These are phyloP conservation scores for Gopherus evgoodei DNA, from an alignment of 2,113 vertebrate genomes.

Conservation along the genomic window DNA sequence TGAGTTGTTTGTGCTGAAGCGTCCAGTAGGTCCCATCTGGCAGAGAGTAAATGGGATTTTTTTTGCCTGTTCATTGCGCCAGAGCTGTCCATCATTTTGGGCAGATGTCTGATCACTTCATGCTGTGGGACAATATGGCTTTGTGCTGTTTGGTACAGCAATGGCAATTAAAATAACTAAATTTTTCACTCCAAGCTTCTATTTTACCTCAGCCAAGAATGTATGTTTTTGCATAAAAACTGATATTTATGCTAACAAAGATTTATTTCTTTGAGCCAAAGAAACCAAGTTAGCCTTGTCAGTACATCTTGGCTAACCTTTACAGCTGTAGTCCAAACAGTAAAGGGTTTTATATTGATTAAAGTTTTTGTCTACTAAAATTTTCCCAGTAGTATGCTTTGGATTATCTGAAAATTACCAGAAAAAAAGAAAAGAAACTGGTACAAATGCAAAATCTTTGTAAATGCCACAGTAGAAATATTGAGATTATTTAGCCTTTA, in stretches of 20 bases:
- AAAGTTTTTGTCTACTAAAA: neutral
- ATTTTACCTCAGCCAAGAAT: slow-evolving; percentile 49
- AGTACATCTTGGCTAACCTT: neutral
- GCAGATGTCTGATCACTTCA: slow-evolving; percentile 85
- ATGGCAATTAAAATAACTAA: slow-evolving; percentile 70
- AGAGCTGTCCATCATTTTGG: slow-evolving; percentile 88
- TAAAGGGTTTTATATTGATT: neutral
- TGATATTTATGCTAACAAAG: neutral
- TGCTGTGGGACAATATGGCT: slow-evolving; percentile 87
- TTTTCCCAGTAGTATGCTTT: slow-evolving; percentile 24
- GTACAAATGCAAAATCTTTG: neutral
- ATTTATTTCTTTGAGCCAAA: slow-evolving; percentile 2
- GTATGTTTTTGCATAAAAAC: neutral
- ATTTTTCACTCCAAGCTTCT: slow-evolving; percentile 70
- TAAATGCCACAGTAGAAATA: slow-evolving; percentile 9
- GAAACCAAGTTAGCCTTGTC: neutral
- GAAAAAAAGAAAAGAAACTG: neutral
- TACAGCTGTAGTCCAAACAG: neutral
- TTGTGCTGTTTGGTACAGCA: slow-evolving; percentile 75
- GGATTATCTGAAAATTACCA: slow-evolving; percentile 7
- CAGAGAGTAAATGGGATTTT: slow-evolving; percentile 88
- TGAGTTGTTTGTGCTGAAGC: slow-evolving; percentile 90
- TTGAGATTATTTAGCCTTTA: slow-evolving; percentile 13
- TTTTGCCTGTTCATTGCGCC: slow-evolving; percentile 82
- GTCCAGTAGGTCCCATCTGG: slow-evolving; percentile 94